phyloP scores from a whole-genome alignment of 2,888 invertebrate species.

The Nineta flava region DNA sequence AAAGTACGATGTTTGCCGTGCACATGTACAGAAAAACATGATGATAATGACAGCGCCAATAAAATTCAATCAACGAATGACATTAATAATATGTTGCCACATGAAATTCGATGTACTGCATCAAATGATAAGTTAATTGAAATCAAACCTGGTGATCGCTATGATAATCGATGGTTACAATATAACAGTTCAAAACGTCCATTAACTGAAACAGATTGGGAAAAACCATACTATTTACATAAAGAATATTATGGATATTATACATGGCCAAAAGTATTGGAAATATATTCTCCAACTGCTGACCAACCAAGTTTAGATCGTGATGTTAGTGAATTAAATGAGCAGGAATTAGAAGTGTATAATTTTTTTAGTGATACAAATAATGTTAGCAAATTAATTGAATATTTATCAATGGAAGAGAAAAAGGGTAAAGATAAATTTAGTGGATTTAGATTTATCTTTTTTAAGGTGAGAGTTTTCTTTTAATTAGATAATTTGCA shows the following conservation, averaged over 20 bases:
- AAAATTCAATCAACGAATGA: not conserved
- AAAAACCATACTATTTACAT: slow-evolving; percentile 51
- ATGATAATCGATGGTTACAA: slow-evolving; percentile 61
- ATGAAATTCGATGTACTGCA: not conserved
- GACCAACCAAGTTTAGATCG: slow-evolving; percentile 46
- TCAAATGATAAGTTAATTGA: slow-evolving; percentile 4
- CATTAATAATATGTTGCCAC: not conserved
- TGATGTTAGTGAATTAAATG: slow-evolving; percentile 35
- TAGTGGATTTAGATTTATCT: slow-evolving; percentile 42
- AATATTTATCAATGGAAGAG: slow-evolving; percentile 65
- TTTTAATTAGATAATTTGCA: too few species aligned
- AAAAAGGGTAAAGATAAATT: slow-evolving; percentile 76
- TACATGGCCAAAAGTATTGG: slow-evolving; percentile 34
- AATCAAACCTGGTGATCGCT: slow-evolving; percentile 36
- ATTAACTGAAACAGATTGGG: slow-evolving; percentile 54
- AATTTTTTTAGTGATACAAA: slow-evolving; percentile 48
- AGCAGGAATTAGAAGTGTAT: slow-evolving; percentile 46
- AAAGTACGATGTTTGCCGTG: slow-evolving; percentile 32
- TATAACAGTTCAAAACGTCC: slow-evolving; percentile 45
- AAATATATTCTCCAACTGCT: slow-evolving; percentile 47
- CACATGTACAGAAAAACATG: not conserved
- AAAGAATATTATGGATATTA: slow-evolving; percentile 41
- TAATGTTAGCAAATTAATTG: slow-evolving; percentile 53
- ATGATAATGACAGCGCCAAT: not conserved
- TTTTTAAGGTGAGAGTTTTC: slow-evolving; percentile 63